phyloP scores from a whole-genome alignment of 2,797 vertebrate genomes.

The Carapus acus region DNA sequence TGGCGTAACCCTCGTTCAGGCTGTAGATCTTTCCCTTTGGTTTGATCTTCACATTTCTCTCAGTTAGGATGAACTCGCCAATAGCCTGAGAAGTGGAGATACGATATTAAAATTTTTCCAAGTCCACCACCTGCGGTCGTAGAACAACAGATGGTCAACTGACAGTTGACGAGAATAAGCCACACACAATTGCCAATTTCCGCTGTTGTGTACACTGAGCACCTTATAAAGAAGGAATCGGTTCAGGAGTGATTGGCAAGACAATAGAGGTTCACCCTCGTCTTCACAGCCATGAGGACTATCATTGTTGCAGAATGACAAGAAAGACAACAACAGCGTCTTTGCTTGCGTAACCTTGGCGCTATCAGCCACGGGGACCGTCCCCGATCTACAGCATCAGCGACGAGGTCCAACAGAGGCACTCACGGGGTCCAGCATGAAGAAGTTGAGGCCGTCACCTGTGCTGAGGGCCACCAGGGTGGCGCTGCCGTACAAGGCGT shows the following conservation, averaged over 20 bases:
- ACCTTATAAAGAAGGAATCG: too few relatives aligned
- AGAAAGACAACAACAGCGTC: background rate
- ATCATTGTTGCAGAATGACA: too few relatives aligned
- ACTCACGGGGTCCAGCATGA: constrained; percentile 92
- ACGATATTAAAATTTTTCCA: too few relatives aligned
- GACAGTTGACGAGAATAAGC: background rate
- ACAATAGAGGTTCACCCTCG: too few relatives aligned
- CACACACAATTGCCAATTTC: too few relatives aligned
- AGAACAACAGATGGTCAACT: background rate
- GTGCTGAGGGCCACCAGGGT: constrained; percentile 90
- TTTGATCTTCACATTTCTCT: constrained; percentile 90
- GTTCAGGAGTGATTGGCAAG: too few relatives aligned
- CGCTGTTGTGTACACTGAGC: too few relatives aligned
- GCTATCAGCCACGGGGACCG: too few relatives aligned
- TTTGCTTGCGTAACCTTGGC: background rate
- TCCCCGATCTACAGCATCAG: background rate
- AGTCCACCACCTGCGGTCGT: too few relatives aligned
- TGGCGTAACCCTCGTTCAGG: constrained; percentile 93
- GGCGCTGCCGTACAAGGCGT: constrained; percentile 92
- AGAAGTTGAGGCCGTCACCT: constrained; percentile 88
- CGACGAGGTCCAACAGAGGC: background rate
- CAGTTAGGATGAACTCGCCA: constrained; percentile 93
- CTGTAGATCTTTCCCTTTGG: constrained; percentile 92
- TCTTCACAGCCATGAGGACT: too few relatives aligned
- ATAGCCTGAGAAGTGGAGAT: constrained; percentile 72